These are phyloP conservation scores for Pachyuromys duprasi DNA, from an alignment of 2,797 vertebrate genomes.

Conservation along the genomic window DNA sequence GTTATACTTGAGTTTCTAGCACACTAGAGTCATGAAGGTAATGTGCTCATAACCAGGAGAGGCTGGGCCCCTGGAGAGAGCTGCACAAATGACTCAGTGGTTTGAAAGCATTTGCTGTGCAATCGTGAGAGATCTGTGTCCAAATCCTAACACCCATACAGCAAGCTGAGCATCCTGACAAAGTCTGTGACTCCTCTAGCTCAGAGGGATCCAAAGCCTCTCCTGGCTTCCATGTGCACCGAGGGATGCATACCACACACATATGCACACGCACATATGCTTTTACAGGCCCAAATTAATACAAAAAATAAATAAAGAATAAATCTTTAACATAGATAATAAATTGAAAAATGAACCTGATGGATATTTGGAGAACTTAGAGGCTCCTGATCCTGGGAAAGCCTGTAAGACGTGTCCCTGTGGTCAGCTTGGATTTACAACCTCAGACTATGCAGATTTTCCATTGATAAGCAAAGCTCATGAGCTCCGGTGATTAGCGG, in stretches of 20 bases:
- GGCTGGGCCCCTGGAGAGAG: neutral
- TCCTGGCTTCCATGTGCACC: neutral
- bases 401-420: neutral
- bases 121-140: neutral
- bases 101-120: neutral
- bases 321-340: neutral
- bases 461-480: neutral
- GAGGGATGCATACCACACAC: neutral
- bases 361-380: neutral
- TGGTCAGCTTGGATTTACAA: constrained; percentile 38
- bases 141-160: neutral
- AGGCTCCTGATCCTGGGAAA: neutral
- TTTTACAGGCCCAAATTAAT: neutral
- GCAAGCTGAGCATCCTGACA: neutral
- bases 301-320: neutral
- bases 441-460: constrained; percentile 39
- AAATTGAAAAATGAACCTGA: neutral
- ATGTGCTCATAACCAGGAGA: neutral
- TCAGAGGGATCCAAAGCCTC: neutral
- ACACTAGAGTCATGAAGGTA: neutral
- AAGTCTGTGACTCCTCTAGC: neutral
- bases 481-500: neutral
- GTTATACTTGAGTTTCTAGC: neutral
- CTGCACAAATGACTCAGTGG: neutral
- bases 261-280: too few relatives aligned